These are phyloP conservation scores for Anarrhichthys ocellatus DNA, from an alignment of 2,113 vertebrate genomes.

Conservation along the genomic window DNA sequence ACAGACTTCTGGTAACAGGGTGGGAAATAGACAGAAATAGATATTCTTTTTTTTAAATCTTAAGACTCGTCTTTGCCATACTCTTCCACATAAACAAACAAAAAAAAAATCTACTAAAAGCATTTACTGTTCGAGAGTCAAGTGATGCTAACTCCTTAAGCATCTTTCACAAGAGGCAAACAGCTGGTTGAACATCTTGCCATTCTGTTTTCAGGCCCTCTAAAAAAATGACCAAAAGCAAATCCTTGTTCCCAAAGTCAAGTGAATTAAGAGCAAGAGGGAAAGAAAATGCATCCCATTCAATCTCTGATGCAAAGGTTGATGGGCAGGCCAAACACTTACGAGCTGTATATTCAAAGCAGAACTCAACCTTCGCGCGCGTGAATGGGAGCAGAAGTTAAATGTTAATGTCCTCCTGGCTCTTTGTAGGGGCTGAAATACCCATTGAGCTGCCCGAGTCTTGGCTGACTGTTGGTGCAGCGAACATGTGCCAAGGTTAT, in stretches of 20 bases:
- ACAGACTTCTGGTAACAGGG: neutral
- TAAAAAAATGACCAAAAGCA: slow-evolving; percentile 56
- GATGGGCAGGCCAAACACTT: slow-evolving; percentile 30
- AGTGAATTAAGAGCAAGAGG: slow-evolving; percentile 44
- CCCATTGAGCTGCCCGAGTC: slow-evolving; percentile 34
- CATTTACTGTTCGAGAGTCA: slow-evolving; percentile 30
- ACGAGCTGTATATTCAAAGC: slow-evolving; percentile 58
- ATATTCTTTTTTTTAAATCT: neutral
- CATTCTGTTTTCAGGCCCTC: slow-evolving; percentile 32
- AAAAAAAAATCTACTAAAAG: neutral
- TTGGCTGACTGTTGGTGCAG: slow-evolving; percentile 44
- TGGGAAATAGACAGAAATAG: neutral
- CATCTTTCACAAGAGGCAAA: slow-evolving; percentile 39
- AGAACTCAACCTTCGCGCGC: slow-evolving; percentile 67
- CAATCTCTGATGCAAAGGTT: slow-evolving; percentile 43
- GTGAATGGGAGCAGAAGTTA: slow-evolving; percentile 74
- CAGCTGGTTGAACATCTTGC: slow-evolving; percentile 33
- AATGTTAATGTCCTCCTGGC: slow-evolving; percentile 63
- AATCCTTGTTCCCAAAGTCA: slow-evolving; percentile 51
- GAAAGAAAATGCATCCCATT: slow-evolving; percentile 49
- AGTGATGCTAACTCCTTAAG: slow-evolving; percentile 30
- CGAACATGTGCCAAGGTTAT: slow-evolving; percentile 74
- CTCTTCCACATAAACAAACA: neutral
- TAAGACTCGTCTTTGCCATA: neutral
- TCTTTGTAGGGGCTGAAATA: slow-evolving; percentile 65